phyloP scores from a whole-genome alignment of 2,888 invertebrate species.

The Coelinius sp. region DNA sequence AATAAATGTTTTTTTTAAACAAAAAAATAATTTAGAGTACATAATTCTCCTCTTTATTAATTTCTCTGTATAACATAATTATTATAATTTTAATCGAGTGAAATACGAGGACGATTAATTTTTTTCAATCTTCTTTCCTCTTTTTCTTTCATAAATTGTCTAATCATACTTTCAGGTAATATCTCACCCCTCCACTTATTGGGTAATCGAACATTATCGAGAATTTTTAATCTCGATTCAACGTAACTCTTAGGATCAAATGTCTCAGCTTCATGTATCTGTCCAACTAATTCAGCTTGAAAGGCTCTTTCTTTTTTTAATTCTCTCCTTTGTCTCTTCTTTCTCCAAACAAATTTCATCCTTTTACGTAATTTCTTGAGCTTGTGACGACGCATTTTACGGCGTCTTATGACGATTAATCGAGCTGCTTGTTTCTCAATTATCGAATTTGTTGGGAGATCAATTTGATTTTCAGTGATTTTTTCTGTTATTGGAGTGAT shows the following conservation, averaged over 20 bases:
- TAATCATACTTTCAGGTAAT: constrained; percentile 79
- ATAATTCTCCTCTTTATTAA: too few relatives aligned
- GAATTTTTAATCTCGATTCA: constrained; percentile 74
- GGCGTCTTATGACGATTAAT: constrained; percentile 82
- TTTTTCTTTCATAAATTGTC: constrained; percentile 78
- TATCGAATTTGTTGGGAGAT: constrained; percentile 70
- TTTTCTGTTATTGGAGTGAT: constrained; percentile 61
- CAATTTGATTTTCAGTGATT: constrained; percentile 72
- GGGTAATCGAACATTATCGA: constrained; percentile 76
- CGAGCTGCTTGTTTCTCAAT: constrained; percentile 81
- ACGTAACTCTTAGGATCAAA: constrained; percentile 86
- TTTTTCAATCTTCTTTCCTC: constrained; percentile 64
- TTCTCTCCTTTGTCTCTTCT: constrained; percentile 79
- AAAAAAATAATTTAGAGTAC: too few relatives aligned
- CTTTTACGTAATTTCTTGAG: constrained; percentile 83
- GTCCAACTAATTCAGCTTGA: constrained; percentile 78
- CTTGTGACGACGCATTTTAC: constrained; percentile 92
- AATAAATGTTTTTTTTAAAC: too few relatives aligned
- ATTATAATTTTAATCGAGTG: constrained; percentile 23
- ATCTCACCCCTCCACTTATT: constrained; percentile 75
- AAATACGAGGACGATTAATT: constrained; percentile 45
- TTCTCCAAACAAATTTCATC: constrained; percentile 84
- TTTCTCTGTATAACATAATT: not conserved
- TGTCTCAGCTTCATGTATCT: constrained; percentile 81
- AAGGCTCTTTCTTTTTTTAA: constrained; percentile 84